phyloP scores from a whole-genome alignment of 2,113 vertebrate genomes.

The Morphnarchus princeps region DNA sequence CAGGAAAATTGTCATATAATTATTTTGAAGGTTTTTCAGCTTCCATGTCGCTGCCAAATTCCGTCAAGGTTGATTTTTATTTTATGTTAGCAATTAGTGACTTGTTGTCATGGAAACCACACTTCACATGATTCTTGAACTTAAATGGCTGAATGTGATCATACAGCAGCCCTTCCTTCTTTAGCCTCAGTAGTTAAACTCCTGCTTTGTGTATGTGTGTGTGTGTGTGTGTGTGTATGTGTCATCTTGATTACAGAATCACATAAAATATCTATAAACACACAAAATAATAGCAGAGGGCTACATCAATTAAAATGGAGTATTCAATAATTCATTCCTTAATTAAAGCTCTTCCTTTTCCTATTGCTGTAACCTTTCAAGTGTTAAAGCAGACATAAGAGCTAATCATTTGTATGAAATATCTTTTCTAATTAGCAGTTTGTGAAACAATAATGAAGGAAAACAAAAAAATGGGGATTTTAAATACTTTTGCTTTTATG shows the following conservation, averaged over 20 bases:
- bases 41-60: constrained; percentile 60
- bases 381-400: constrained; percentile 72
- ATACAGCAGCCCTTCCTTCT: constrained; percentile 32
- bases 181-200: constrained; percentile 34
- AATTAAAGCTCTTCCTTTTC: constrained; percentile 71
- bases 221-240: not conserved
- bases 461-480: constrained; percentile 28
- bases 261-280: constrained; percentile 72
- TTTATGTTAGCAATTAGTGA: constrained; percentile 76
- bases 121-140: constrained; percentile 75
- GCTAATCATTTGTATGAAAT: constrained; percentile 65
- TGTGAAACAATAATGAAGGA: constrained; percentile 53
- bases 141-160: constrained; percentile 73
- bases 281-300: constrained; percentile 66
- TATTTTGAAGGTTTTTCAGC: constrained; percentile 28
- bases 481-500: constrained; percentile 37
- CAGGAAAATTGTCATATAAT: constrained; percentile 46
- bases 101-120: constrained; percentile 78
- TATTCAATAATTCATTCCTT: constrained; percentile 78
- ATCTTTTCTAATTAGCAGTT: constrained; percentile 71
- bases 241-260: constrained; percentile 68
- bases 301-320: constrained; percentile 70
- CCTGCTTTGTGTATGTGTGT: not conserved
- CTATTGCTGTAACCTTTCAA: constrained; percentile 72
- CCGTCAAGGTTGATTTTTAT: constrained; percentile 71